Percentiles rank a stretch among this genome's conserved stretches.
Evolutionary conservation across 2,113 vertebrate species (phyloP).

Genomic region (Butorides virescens): DNA sequence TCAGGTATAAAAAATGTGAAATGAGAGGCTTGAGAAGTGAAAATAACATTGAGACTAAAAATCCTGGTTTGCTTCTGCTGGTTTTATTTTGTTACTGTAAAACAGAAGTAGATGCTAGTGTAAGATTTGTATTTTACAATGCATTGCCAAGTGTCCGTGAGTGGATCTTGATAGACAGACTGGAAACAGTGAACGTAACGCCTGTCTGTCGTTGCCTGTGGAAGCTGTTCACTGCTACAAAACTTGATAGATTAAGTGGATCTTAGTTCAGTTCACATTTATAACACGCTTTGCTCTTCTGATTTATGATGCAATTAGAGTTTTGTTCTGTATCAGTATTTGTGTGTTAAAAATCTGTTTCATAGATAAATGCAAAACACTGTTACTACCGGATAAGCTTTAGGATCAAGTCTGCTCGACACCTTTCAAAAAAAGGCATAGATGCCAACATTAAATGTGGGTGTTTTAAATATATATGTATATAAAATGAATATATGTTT

Average conservation of each 20-base stretch:
- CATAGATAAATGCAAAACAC: neutral
- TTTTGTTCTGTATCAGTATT: neutral
- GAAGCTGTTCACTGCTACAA: neutral
- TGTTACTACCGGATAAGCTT: neutral
- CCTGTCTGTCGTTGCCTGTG: neutral
- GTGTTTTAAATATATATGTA: neutral
- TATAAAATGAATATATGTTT: neutral
- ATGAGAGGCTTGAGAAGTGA: conserved; percentile 13
- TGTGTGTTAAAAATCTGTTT: neutral
- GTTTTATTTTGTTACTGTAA: neutral
- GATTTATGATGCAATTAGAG: neutral
- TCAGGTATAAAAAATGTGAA: conserved; percentile 37
- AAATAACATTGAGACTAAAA: neutral
- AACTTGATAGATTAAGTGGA: neutral
- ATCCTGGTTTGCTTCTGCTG: neutral
- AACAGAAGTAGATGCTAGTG: neutral
- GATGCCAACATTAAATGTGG: neutral
- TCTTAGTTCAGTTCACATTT: neutral
- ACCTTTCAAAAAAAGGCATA: neutral
- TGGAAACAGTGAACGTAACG: neutral
- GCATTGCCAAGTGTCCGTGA: neutral
- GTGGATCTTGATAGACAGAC: neutral
- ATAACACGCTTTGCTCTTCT: neutral
- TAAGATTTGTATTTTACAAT: neutral
- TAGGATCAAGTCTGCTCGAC: neutral